Conservation (phyloP, 2,797 vertebrate species). For the Falco naumanni region DNA sequence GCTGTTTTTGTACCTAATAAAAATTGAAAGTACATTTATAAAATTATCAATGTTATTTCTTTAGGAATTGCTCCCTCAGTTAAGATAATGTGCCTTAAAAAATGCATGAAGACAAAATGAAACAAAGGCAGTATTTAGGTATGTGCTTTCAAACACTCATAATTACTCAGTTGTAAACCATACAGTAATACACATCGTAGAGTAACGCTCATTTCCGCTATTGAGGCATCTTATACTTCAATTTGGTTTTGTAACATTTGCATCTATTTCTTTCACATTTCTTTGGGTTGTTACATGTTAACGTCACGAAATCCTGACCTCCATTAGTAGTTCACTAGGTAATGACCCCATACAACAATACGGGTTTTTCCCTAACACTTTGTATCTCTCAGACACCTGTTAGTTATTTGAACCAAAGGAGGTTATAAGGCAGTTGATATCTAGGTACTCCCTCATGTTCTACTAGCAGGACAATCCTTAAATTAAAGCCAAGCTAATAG, state of each 20-base stretch:
- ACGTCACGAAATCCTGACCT: neutral
- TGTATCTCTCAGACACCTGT: neutral
- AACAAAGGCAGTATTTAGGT: neutral
- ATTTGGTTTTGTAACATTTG: neutral
- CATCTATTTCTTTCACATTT: neutral
- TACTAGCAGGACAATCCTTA: neutral
- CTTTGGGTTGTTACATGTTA: neutral
- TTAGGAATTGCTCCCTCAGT: neutral
- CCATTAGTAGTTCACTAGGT: neutral
- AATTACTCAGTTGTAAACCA: neutral
- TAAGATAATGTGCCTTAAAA: neutral
- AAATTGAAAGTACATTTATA: neutral
- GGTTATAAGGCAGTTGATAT: neutral
- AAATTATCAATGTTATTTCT: neutral
- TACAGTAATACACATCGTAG: neutral
- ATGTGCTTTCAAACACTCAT: neutral
- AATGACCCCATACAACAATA: neutral
- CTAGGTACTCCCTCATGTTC: neutral
- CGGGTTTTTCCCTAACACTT: neutral
- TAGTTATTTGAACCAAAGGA: neutral
- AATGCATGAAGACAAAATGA: neutral
- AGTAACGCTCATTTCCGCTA: neutral
- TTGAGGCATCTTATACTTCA: neutral
- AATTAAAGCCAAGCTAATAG: neutral
- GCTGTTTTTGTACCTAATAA: neutral